Evolutionary conservation across 2,113 vertebrate species (phyloP), one percentile per base, ranked within the genome.

Genomic region (Hystrix brachyura): DNA sequence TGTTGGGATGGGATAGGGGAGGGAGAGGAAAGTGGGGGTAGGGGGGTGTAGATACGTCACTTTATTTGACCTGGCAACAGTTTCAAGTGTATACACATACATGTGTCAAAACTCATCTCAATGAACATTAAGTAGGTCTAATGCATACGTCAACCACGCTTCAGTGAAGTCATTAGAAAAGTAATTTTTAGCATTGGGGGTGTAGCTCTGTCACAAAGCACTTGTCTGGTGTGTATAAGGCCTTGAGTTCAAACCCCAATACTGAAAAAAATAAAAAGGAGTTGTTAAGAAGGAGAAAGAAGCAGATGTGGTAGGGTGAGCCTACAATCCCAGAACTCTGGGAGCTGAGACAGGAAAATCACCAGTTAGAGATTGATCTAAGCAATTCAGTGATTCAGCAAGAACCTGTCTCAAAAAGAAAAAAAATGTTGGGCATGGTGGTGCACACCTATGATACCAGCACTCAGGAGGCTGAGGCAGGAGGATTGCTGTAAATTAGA

Each of bases 1-100:
- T 38, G 9, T 34, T 4, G 29, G 21, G 23, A 43, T 0, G 12
- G 34, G 18, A 1, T 1, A 0, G 29, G 19, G 38, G 19, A 76
- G 21, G 29, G 27, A 57, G 60, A 83, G 69, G 60, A 5, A n/a
- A 19, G n/a, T 1, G 14, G 48, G 21, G 46, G 3, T 38, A 38
- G 38, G 38, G 38, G 38, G 38, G 38, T 21, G 18, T 2, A 51
- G 14, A 34, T 6, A 4, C 3, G 17, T 27, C 32, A 3, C 0
- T 38, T 38, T 18, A 48, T 27, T 34, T 43, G 15, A 11, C 12
- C 3, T 5, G 13, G 43, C 3, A 12, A 64, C 14, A 27, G 29
- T 14, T 82, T 62, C 64, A 1, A 0, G 5, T 23, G 87, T 82
- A 29, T 48, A 7, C 14, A 12, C 2, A 29, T 4, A 55, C 57